These are phyloP conservation scores for Campylomormyrus numenius DNA, from an alignment of 2,113 vertebrate genomes.

Conservation along the genomic window DNA sequence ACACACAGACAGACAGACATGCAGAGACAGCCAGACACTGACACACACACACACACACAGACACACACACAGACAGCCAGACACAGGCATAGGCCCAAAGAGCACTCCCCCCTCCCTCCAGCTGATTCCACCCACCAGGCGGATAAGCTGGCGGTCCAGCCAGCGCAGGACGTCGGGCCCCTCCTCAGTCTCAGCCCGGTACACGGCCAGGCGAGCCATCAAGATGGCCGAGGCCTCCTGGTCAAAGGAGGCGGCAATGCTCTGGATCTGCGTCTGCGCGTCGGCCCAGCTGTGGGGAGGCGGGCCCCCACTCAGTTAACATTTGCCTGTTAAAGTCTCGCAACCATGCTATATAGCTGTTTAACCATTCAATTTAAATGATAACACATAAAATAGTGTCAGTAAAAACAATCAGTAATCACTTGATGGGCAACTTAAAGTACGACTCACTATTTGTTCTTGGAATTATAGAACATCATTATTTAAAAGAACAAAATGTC, in stretches of 20 bases:
- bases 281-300: slow-evolving; percentile 82
- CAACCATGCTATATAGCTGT: not conserved
- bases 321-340: not conserved
- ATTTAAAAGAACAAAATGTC: not conserved
- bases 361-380: not conserved
- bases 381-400: not conserved
- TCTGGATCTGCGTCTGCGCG: slow-evolving; percentile 91
- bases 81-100: not conserved
- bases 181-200: slow-evolving; percentile 89
- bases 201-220: slow-evolving; percentile 90
- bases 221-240: slow-evolving; percentile 93
- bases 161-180: slow-evolving; percentile 91
- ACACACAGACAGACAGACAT: not conserved
- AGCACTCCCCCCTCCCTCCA: not conserved
- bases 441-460: not conserved
- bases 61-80: too few relatives aligned
- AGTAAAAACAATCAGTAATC: not conserved
- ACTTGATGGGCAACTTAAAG: not conserved
- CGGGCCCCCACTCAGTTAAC: not conserved
- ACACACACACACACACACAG: not conserved
- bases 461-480: not conserved
- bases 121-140: slow-evolving; percentile 67
- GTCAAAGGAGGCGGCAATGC: slow-evolving; percentile 90
- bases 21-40: not conserved
- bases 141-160: slow-evolving; percentile 91